phyloP scores from a whole-genome alignment of 2,888 invertebrate genomes.

The Scaptodrosophila latifasciaeformis region DNA sequence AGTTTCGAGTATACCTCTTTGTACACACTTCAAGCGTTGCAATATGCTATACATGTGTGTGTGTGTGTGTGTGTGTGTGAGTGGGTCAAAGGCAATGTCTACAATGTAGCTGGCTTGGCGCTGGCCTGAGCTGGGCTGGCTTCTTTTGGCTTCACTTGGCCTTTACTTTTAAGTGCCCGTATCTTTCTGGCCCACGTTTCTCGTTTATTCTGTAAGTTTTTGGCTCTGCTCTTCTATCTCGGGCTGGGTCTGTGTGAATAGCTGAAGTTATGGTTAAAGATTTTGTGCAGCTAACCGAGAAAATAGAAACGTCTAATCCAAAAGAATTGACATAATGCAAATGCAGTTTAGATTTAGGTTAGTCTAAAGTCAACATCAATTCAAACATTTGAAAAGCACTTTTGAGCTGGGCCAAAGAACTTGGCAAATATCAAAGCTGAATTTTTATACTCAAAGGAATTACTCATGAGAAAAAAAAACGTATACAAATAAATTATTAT shows the following conservation, averaged over 20 bases:
- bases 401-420: too few species aligned
- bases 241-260: slow-evolving; percentile 13
- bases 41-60: background rate
- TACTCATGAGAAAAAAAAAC: too few species aligned
- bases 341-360: slow-evolving; percentile 18
- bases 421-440: background rate
- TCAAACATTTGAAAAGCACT: too few species aligned
- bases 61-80: slow-evolving; percentile 4
- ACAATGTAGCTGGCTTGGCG: slow-evolving; percentile 49
- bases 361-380: too few species aligned
- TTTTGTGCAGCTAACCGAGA: slow-evolving; percentile 37
- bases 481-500: too few species aligned
- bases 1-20: background rate
- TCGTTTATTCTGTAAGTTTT: background rate
- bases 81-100: slow-evolving; percentile 55
- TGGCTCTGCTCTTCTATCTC: background rate
- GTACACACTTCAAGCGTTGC: slow-evolving; percentile 16
- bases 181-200: background rate
- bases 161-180: slow-evolving; percentile 6
- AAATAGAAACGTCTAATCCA: slow-evolving; percentile 5
- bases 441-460: background rate
- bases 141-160: too few species aligned
- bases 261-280: slow-evolving; percentile 24
- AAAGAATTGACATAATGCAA: slow-evolving; percentile 3
- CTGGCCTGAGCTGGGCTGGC: too few species aligned